Evolutionary conservation across 2,113 vertebrate species (phyloP).

Genomic region (Paramisgurnus dabryanus): DNA sequence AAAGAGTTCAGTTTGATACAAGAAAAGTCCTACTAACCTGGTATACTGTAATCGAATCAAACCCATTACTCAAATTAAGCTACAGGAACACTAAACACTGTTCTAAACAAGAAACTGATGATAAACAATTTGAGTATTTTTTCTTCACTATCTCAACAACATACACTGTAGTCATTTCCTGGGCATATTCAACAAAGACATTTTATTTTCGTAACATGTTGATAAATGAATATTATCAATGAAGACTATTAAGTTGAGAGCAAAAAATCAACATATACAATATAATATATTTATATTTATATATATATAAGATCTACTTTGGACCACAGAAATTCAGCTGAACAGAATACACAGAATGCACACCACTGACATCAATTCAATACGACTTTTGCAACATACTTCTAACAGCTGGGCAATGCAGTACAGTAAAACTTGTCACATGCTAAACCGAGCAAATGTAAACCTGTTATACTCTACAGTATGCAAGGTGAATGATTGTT

Average conservation of each 20-base stretch:
- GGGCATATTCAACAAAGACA: constrained; percentile 48
- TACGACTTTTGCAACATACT: constrained; percentile 44
- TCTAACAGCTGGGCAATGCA: constrained; percentile 33
- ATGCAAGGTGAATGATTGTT: constrained; percentile 3
- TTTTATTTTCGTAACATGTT: constrained; percentile 40
- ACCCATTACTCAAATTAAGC: too few species aligned
- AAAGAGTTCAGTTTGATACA: too few species aligned
- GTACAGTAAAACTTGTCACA: constrained; percentile 36
- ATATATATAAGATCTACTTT: constrained; percentile 45
- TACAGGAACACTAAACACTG: too few species aligned
- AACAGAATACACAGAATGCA: constrained; percentile 57
- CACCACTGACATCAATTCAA: constrained; percentile 39
- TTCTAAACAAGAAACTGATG: neutral
- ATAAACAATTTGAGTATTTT: neutral
- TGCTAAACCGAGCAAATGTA: constrained; percentile 40
- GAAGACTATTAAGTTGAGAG: constrained; percentile 59
- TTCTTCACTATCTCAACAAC: constrained; percentile 27
- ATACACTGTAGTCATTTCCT: constrained; percentile 38
- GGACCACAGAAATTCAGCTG: constrained; percentile 63
- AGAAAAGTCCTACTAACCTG: too few species aligned
- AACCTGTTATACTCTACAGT: constrained; percentile 28
- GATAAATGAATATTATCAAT: constrained; percentile 51
- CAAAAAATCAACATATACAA: constrained; percentile 61
- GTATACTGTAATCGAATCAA: too few species aligned
- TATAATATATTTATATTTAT: constrained; percentile 44